Base-by-base conservation (phyloP, 2,113 vertebrate genomes). In the Pampusana beccarii region DNA sequence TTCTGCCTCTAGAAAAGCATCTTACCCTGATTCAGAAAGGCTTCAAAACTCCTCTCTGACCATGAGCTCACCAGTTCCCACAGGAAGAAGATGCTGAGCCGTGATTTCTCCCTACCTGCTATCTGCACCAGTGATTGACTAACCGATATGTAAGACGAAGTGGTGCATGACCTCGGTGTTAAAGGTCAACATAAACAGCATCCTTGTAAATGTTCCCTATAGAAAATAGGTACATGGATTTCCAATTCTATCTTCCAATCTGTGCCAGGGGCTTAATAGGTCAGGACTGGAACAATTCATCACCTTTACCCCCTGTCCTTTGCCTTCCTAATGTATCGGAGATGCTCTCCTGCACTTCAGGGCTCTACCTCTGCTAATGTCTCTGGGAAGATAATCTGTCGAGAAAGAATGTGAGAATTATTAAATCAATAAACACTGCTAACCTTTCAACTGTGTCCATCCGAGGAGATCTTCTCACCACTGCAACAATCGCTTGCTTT, bases 341-440 rank as follows among this genome's bases (percentile, higher is more conserved):
- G 67, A 82, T 67, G 65, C 50, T n/a, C 28, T 71, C 31, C 61
- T 66, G 34, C 77, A 48, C 96, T 95, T 94, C 57, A 69, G 71
- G 74, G 80, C 73, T 90, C 86, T 71, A 65, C 48, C 46, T 81
- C 92, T 84, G 64, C 74, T 95, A 77, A 95, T 42, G 60, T 82
- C 90, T 96, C 93, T 70, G 23, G 88, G 86, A 97, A 94, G 93
- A 95, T 90, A 93, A 96, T 92, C 93, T 97, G 67, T 87, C 21
- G 20, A 51, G 96, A 94, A 96, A 89, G 89, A 78, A 94, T 21
- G 86, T 93, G 93, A 54, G 71, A 97, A 96, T 95, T 91, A 97
- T 94, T 96, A 96, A 96, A 97, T 97, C 97, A 93, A 97, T 95
- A 97, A 86, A 93, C 89, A 92, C 77, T 40, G 84, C 94, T 95